phyloP scores from a whole-genome alignment of 2,113 vertebrate genomes.

The Equus quagga region DNA sequence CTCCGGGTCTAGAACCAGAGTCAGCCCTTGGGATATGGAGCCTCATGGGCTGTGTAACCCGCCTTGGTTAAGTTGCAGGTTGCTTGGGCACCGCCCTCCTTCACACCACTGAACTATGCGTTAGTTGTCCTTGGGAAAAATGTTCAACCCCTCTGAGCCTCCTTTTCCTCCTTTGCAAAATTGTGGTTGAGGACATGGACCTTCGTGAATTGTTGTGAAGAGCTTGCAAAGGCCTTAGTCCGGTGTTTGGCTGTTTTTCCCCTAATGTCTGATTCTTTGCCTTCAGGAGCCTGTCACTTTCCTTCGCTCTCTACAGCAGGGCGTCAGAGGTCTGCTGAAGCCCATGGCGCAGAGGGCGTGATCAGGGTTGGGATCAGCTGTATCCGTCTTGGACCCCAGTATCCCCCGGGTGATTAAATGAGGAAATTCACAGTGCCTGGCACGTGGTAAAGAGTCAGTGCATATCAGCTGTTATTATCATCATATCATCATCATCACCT shows the following conservation, averaged over 20 bases:
- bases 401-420: not conserved
- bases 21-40: not conserved
- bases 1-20: not conserved
- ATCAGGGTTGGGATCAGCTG: not conserved
- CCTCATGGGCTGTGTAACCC: not conserved
- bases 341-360: accelerated
- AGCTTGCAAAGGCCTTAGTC: not conserved
- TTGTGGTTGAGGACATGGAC: not conserved
- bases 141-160: not conserved
- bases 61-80: too few species aligned
- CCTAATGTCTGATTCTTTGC: not conserved
- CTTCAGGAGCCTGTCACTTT: not conserved
- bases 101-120: not conserved
- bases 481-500: not conserved
- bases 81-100: accelerated
- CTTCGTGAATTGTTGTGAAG: not conserved
- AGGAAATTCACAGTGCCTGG: not conserved
- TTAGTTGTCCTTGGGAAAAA: not conserved
- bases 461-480: accelerated
- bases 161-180: not conserved
- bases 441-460: accelerated
- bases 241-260: not conserved
- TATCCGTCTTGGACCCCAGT: not conserved
- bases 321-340: not conserved
- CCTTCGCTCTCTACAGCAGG: not conserved